Percentiles rank a stretch among this genome's conserved stretches.
phyloP scores from a whole-genome alignment of 2,113 vertebrate genomes.

The Desmodus rotundus region DNA sequence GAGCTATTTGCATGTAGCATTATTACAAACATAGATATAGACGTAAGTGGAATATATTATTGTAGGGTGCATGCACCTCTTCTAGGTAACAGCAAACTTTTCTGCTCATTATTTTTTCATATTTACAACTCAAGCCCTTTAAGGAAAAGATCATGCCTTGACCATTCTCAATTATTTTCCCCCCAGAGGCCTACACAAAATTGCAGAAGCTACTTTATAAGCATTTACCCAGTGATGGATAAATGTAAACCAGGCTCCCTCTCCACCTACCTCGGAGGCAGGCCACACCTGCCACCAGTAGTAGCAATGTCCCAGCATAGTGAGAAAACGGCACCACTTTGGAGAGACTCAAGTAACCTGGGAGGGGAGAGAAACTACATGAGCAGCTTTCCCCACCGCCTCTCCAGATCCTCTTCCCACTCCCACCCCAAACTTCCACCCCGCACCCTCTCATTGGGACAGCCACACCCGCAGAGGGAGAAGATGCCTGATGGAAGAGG shows the following conservation, averaged over 20 bases:
- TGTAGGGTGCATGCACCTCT: neutral
- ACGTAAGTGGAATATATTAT: neutral
- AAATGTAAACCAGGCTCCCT: neutral
- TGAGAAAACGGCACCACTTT: slow-evolving; percentile 89
- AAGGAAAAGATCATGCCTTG: neutral
- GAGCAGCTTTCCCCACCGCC: neutral
- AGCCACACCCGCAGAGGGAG: neutral
- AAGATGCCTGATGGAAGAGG: neutral
- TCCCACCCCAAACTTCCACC: neutral
- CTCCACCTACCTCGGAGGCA: slow-evolving; percentile 89
- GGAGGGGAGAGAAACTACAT: neutral
- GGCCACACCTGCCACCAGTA: slow-evolving; percentile 89
- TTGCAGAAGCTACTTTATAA: neutral
- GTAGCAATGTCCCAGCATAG: slow-evolving; percentile 86
- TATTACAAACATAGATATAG: neutral
- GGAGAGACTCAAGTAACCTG: slow-evolving; percentile 89
- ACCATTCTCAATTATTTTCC: neutral
- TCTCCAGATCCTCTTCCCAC: neutral
- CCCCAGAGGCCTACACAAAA: neutral
- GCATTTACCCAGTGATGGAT: neutral
- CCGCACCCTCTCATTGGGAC: neutral
- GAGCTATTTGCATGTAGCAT: neutral
- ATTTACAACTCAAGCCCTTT: neutral
- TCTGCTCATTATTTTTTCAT: neutral
- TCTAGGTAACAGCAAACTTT: neutral